A percentile compares a stretch with the other conserved stretches of the same genome.
phyloP scores from a whole-genome alignment of 2,888 invertebrate species.

The Eupithecia centaureata region DNA sequence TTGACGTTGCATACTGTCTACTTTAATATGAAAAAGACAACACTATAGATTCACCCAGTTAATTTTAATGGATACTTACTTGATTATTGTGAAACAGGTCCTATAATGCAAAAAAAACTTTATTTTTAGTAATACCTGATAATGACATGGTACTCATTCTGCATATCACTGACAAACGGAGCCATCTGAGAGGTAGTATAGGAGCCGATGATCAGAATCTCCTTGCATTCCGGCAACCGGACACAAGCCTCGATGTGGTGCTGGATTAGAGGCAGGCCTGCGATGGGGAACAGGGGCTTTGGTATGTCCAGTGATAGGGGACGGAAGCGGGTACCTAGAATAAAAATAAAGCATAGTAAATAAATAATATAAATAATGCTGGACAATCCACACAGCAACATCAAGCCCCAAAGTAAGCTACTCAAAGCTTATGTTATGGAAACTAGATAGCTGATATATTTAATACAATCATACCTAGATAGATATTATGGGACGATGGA shows the following conservation, averaged over 20 bases:
- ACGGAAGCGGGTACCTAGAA: slow-evolving; percentile 96
- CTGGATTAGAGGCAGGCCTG: slow-evolving; percentile 97
- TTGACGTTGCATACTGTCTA: no score
- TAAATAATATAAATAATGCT: background rate
- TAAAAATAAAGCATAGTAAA: slow-evolving; percentile 18
- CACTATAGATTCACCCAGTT: no score
- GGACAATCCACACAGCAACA: no score
- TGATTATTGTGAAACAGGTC: no score
- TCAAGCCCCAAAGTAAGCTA: no score
- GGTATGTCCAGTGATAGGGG: slow-evolving; percentile 98
- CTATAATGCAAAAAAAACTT: background rate
- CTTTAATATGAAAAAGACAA: no score
- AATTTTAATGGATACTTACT: no score
- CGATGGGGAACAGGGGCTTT: slow-evolving; percentile 98
- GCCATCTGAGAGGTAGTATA: slow-evolving; percentile 93
- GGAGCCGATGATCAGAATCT: slow-evolving; percentile 97
- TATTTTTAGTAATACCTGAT: slow-evolving; percentile 85
- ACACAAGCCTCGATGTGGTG: slow-evolving; percentile 98
- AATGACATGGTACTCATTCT: slow-evolving; percentile 90
- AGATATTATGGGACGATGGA: no score
- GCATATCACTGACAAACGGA: slow-evolving; percentile 94
- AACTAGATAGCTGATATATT: no score
- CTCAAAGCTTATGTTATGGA: no score
- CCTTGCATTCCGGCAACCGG: slow-evolving; percentile 90
- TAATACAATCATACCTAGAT: no score